Base-by-base conservation (phyloP, 1,140 invertebrate genomes). In the Formica exsecta region DNA sequence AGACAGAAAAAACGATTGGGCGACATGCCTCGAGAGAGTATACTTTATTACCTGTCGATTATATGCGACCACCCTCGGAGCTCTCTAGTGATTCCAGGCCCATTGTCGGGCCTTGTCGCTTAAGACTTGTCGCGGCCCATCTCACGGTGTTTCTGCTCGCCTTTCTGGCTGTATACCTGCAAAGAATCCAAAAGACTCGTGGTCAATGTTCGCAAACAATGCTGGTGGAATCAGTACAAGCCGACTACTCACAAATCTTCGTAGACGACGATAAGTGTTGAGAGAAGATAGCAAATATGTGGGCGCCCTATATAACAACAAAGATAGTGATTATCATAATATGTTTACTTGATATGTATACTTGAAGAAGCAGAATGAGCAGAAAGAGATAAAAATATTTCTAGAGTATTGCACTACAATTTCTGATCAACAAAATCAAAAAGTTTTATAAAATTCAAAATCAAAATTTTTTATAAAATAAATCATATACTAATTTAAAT, bases 21-120 rank as follows among this genome's bases (percentile, higher is more conserved):
- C n/a, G 57, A 36, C n/a, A n/a, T 66, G 59, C 41, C 38, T 59
- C 51, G 25, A 6, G 16, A 51, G 48, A 83, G 54, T 80, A 29
- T 41, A 36, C 71, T 80, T 89, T 90, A 90, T 81, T 87, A 61
- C 51, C 71, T 64, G 81, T 13, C 75, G 88, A 90, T 90, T 90
- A 85, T 86, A 89, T 59, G 36, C 54, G 75, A 64, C 65, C 86
- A 90, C 86, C 86, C 76, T 25, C 9, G 61, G 75, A 65, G 65
- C 36, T 51, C 2, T 70, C 38, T 51, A 5, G 54, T 76, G 19
- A 11, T 76, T 62, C 19, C 6, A 19, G 38, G 5, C 16, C 85
- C 11, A 75, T 89, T 89, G 77, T 86, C 22, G 13, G 19, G 41
- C 32, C 62, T 70, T 19, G 74, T 38, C 41, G 51, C 48, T 22